These are phyloP conservation scores for Volucella zonaria DNA, from an alignment of 2,888 invertebrate species.

Conservation along the genomic window DNA sequence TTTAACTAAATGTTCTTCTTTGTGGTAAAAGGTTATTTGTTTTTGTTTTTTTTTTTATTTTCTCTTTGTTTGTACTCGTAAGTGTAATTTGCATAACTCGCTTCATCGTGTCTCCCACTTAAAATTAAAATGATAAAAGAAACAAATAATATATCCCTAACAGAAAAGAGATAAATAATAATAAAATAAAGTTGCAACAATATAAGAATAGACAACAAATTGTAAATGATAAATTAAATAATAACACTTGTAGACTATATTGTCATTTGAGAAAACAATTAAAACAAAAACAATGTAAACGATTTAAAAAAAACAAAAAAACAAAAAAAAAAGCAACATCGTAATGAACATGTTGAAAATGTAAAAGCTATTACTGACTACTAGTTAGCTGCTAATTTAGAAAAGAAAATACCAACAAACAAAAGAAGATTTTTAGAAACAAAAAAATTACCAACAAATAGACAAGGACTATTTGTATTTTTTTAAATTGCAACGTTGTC, in stretches of 20 bases:
- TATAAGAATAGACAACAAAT: conserved; percentile 19
- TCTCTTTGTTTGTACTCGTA: conserved; percentile 21
- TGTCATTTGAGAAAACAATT: conserved; percentile 42
- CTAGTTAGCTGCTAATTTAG: conserved; percentile 64
- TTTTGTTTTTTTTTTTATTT: conserved; percentile 29
- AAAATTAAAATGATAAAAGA: conserved; percentile 64
- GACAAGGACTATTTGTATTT: neutral
- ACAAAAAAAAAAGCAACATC: too few relatives aligned
- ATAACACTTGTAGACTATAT: neutral
- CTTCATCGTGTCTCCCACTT: conserved; percentile 33
- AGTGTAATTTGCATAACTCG: conserved; percentile 38
- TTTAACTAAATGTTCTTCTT: conserved; percentile 11
- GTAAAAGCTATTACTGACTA: conserved; percentile 56
- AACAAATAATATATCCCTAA: conserved; percentile 18
- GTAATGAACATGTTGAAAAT: conserved; percentile 41
- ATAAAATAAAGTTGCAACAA: conserved; percentile 12
- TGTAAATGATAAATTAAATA: conserved; percentile 51
- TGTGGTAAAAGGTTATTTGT: conserved; percentile 18
- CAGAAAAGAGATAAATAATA: neutral
- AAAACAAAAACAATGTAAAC: conserved; percentile 10
- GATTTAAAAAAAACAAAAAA: too few relatives aligned
- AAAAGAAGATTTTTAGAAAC: conserved; percentile 36
- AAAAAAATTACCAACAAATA: conserved; percentile 33
- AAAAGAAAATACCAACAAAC: conserved; percentile 40
- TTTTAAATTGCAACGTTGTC: too few relatives aligned